Evolutionary conservation across 2,888 invertebrate genomes (phyloP), one percentile per base, ranked within the genome.

Genomic region (Orthonychiurus folsomi): DNA sequence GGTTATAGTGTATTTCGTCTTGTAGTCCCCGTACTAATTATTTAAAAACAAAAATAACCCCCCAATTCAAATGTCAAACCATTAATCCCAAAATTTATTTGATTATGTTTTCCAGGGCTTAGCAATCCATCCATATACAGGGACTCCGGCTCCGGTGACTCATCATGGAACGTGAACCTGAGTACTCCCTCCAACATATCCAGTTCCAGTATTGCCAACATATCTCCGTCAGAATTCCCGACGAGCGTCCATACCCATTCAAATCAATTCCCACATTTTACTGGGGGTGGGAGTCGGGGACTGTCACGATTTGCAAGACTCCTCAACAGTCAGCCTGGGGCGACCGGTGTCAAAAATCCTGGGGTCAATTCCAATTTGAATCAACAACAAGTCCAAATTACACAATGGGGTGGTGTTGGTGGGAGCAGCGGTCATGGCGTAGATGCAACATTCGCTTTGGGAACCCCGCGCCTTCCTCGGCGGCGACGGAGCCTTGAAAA

Each of bases 401-500:
- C 20, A 20, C 52, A 52, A 52, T 5, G 3, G 5, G 12, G 3
- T n/a, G 9, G n/a, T 5, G 5, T 3, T 5, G 37, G 37, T 37
- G 52, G 9, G n/a, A 9, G 21, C 5, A n/a, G 12, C n/a, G 24
- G 21, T 5, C 20, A 5, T 5, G 24, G 24, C 9, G 52, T n/a
- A 3, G 50, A 59, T 26, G n/a, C 23, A 3, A 5, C 50, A 2
- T 59, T 59, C 20, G 50, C 61, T 21, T 55, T 50, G 15, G 53
- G 57, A 26, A 62, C 65, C 3, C 65, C 65, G 2, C 50, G 58
- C 25, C 50, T 55, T 3, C 63, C 53, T 2, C 53, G 65, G 9
- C 56, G 65, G 12, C 57, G 65, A 23, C 26, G 65, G 28, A 65
- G 65, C 25, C 50, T 65, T 18, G 65, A 65, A 59, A 59, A 59